These are phyloP conservation scores for Calyptomena viridis DNA, from an alignment of 2,113 vertebrate genomes.

Conservation along the genomic window DNA sequence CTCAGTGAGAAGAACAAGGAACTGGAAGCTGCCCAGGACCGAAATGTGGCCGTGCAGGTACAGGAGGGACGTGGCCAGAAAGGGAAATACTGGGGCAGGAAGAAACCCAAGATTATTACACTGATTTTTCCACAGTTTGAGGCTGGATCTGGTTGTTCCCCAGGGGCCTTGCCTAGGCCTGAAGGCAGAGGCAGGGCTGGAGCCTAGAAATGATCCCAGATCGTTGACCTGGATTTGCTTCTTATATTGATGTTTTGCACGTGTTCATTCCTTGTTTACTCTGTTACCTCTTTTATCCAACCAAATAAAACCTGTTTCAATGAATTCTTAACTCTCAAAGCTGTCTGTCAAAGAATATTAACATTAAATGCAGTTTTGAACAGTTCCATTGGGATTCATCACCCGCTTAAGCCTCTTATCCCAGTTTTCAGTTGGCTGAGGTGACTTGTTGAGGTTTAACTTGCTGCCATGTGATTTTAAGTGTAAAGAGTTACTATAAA, in stretches of 20 bases:
- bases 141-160: background rate
- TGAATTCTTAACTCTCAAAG: background rate
- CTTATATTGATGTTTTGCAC: background rate
- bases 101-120: background rate
- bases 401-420: background rate
- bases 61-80: background rate
- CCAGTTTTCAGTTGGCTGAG: background rate
- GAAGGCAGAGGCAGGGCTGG: background rate
- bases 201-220: background rate
- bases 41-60: slow-evolving; percentile 81
- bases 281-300: background rate
- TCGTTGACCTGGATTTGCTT: background rate
- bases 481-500: background rate
- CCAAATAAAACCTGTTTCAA: background rate
- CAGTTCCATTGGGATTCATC: background rate
- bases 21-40: slow-evolving; percentile 79
- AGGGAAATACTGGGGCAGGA: background rate
- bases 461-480: background rate
- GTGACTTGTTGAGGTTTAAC: background rate
- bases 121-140: background rate
- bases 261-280: background rate
- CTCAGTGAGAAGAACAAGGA: slow-evolving; percentile 83
- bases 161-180: background rate
- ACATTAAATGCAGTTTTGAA: background rate
- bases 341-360: background rate